A percentile compares a stretch with the other conserved stretches of the same genome.
Evolutionary conservation across 1,140 invertebrate species (phyloP).

Genomic region (Pteromalus puparum): DNA sequence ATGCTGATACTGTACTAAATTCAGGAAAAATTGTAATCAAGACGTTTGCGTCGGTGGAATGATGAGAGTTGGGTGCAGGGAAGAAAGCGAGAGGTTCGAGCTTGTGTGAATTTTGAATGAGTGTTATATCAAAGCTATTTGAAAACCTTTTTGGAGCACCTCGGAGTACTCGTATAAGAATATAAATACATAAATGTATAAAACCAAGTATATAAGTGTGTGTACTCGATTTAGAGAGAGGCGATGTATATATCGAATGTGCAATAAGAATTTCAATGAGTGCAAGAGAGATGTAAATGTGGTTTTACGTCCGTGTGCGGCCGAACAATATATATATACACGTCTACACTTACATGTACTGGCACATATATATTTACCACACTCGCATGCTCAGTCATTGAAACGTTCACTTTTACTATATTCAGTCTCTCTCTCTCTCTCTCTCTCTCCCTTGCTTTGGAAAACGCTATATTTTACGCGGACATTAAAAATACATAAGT

Average conservation of each 20-base stretch:
- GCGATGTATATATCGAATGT: neutral
- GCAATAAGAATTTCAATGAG: neutral
- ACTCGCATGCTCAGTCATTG: slow-evolving; percentile 18
- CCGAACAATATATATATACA: slow-evolving; percentile 7
- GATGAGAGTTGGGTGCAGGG: neutral
- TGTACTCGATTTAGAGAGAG: neutral
- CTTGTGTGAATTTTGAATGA: too few species aligned
- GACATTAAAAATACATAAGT: neutral
- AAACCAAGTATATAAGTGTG: neutral
- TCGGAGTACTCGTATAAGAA: too few species aligned
- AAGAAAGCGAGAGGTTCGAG: neutral
- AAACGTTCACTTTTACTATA: slow-evolving; percentile 43
- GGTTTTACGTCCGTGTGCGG: neutral
- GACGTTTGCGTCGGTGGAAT: neutral
- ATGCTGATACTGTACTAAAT: neutral
- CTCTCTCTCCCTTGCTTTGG: neutral
- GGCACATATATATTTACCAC: neutral
- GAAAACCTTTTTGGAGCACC: too few species aligned
- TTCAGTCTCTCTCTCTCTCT: neutral
- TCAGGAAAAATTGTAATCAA: neutral
- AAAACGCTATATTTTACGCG: neutral
- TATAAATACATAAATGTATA: too few species aligned
- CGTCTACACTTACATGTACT: too few species aligned
- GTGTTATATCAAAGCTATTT: too few species aligned
- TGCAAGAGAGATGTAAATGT: neutral